These are phyloP conservation scores for Paralvinella palmiformis DNA, from an alignment of 1,140 invertebrate species.

Conservation along the genomic window DNA sequence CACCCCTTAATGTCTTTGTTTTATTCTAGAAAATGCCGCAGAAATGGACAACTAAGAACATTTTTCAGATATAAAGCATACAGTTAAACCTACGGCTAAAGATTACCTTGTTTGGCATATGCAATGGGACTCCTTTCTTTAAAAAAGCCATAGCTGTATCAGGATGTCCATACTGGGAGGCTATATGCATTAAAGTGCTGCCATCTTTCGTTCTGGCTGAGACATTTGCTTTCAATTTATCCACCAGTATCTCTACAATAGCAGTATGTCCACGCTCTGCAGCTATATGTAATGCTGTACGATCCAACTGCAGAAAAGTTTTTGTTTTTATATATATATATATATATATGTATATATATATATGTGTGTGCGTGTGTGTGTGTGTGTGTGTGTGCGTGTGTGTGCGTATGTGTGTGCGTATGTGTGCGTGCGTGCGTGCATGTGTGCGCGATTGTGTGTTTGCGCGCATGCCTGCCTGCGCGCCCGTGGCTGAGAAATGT, in stretches of 20 bases:
- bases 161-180: constrained; percentile 89
- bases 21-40: no score
- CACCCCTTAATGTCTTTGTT: no score
- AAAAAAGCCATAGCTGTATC: constrained; percentile 98
- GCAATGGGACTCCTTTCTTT: constrained; percentile 96
- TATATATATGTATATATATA: no score
- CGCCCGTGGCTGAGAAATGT: background rate
- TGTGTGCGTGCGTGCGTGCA: background rate
- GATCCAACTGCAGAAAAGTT: constrained; percentile 68
- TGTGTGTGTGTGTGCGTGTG: no score
- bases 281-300: constrained; percentile 93
- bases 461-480: background rate
- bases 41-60: no score
- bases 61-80: no score
- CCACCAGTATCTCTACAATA: constrained; percentile 91
- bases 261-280: constrained; percentile 92
- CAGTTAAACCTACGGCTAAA: no score
- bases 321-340: no score
- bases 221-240: constrained; percentile 93
- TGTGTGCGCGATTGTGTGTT: background rate
- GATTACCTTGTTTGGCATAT: constrained; percentile 91
- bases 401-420: no score
- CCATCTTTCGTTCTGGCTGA: constrained; percentile 64
- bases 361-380: no score
- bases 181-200: constrained; percentile 96